Conservation (phyloP, 2,888 invertebrate genomes). For the Pyrgus malvae region DNA sequence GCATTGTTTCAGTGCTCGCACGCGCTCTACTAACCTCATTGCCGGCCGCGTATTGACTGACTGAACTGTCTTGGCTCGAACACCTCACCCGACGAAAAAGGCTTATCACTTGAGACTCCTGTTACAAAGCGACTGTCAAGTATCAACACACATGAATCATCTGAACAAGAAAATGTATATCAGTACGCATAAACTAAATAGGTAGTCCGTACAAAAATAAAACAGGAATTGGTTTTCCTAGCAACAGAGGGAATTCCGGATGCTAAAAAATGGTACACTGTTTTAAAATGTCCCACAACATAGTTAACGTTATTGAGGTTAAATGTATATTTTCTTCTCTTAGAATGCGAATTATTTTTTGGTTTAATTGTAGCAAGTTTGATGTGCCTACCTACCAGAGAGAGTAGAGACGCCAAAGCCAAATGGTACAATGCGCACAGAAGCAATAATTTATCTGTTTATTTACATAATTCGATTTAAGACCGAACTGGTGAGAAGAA, state of each 20-base stretch:
- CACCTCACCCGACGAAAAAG: slow-evolving; percentile 57
- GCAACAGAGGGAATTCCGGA: background rate
- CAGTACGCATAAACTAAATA: background rate
- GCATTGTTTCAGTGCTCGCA: slow-evolving; percentile 64
- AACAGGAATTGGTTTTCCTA: background rate
- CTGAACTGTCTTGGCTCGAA: slow-evolving; percentile 73
- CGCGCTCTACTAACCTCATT: slow-evolving; percentile 76
- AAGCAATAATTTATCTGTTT: background rate
- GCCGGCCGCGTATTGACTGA: slow-evolving; percentile 73
- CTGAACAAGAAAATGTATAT: background rate
- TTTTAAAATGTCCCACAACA: too few relatives aligned
- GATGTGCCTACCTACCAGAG: too few relatives aligned
- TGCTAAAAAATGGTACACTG: background rate
- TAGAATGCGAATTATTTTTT: slow-evolving; percentile 12
- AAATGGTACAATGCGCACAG: background rate
- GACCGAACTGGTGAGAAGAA: slow-evolving; percentile 1
- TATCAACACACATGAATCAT: slow-evolving; percentile 13
- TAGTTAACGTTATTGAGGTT: slow-evolving; percentile 20
- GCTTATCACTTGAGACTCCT: slow-evolving; percentile 41
- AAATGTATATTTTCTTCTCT: slow-evolving; percentile 20
- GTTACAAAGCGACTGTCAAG: slow-evolving; percentile 30
- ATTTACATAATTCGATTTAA: slow-evolving; percentile 1
- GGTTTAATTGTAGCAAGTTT: slow-evolving; percentile 3
- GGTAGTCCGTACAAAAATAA: background rate
- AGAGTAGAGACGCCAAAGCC: background rate